A percentile compares a stretch with the other conserved stretches of the same genome.
phyloP scores from a whole-genome alignment of 2,797 vertebrate species.

The Pterois miles region DNA sequence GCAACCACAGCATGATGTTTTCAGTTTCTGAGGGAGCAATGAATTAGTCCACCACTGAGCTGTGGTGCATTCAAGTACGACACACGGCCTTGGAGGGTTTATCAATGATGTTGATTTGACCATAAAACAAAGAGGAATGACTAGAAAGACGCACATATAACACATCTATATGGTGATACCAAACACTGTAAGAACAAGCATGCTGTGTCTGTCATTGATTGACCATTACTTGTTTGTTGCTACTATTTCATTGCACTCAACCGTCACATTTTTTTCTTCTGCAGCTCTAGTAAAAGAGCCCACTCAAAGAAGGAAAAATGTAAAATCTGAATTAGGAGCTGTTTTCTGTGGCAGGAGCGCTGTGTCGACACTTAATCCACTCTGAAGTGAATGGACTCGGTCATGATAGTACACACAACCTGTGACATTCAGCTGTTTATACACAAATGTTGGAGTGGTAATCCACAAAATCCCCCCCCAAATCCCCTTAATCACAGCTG shows the following conservation, averaged over 20 bases:
- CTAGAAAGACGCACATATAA: background rate
- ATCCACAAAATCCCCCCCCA: constrained; percentile 77
- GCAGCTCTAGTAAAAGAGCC: background rate
- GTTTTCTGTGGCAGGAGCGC: constrained; percentile 15
- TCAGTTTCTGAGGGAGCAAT: background rate
- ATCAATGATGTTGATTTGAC: constrained; percentile 58
- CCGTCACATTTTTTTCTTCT: constrained; percentile 9
- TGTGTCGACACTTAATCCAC: constrained; percentile 71
- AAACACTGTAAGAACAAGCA: background rate
- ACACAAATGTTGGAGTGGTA: constrained; percentile 79
- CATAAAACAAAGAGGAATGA: constrained; percentile 32
- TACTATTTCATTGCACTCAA: constrained; percentile 8
- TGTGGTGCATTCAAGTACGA: background rate
- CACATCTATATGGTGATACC: background rate
- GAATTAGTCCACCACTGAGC: background rate
- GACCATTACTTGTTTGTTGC: background rate
- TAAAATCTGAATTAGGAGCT: constrained; percentile 27
- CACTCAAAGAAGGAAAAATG: background rate
- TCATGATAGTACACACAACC: constrained; percentile 74
- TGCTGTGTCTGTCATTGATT: constrained; percentile 1
- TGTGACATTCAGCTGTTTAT: constrained; percentile 82
- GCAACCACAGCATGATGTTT: background rate
- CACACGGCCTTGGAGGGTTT: constrained; percentile 18
- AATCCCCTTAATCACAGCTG: constrained; percentile 82
- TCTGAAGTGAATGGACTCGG: constrained; percentile 64